A percentile compares a stretch with the other conserved stretches of the same genome.
Evolutionary conservation across 1,140 invertebrate genomes (phyloP).

Genomic region (Rhynchophorus ferrugineus): DNA sequence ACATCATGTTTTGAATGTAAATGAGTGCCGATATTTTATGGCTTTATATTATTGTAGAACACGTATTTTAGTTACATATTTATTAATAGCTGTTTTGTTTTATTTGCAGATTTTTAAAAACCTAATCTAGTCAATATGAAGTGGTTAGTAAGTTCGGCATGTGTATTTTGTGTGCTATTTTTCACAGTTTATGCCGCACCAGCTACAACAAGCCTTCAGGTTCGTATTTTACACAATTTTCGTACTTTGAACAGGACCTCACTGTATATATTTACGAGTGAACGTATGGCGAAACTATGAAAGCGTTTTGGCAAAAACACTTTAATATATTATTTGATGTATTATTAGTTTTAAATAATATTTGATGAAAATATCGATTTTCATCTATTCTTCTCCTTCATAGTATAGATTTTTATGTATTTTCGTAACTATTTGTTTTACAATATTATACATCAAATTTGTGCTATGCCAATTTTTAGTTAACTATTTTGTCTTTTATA

Average conservation of each 20-base stretch:
- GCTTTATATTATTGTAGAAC: too few species aligned
- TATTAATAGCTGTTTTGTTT: conserved; percentile 13
- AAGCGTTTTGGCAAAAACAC: too few species aligned
- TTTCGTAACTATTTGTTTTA: conserved; percentile 4
- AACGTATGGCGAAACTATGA: conserved; percentile 4
- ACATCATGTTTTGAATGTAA: too few species aligned
- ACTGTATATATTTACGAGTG: not conserved
- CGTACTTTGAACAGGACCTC: not conserved
- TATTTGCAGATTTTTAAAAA: conserved; percentile 25
- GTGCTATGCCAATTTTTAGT: too few species aligned
- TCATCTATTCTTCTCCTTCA: too few species aligned
- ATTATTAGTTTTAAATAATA: too few species aligned
- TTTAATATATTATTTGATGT: conserved; percentile 7
- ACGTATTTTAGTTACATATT: not conserved
- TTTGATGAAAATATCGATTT: too few species aligned
- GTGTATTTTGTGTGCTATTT: conserved; percentile 37
- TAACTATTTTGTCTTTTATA: too few species aligned
- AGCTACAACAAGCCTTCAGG: conserved; percentile 30
- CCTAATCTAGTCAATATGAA: conserved; percentile 41
- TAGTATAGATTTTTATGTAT: too few species aligned
- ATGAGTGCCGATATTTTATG: too few species aligned
- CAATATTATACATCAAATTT: too few species aligned
- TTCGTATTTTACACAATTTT: conserved; percentile 15
- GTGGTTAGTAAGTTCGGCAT: conserved; percentile 38
- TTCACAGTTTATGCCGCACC: conserved; percentile 35